These are phyloP conservation scores for Taxidea taxus DNA, from an alignment of 2,113 vertebrate species.

Conservation along the genomic window DNA sequence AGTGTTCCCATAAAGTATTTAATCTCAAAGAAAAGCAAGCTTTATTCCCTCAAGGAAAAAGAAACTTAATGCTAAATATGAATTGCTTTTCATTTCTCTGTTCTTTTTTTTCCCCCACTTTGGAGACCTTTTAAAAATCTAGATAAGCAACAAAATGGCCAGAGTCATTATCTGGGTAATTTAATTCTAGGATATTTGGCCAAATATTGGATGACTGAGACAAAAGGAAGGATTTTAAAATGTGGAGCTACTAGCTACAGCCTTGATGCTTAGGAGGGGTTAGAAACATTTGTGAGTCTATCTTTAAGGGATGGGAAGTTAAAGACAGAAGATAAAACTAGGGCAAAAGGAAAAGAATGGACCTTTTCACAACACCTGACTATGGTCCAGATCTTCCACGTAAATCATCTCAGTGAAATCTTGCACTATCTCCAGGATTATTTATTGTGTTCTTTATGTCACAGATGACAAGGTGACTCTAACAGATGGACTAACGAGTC, in stretches of 20 bases:
- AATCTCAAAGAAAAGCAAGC: constrained; percentile 19
- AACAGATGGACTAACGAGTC: neutral
- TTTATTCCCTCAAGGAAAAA: constrained; percentile 32
- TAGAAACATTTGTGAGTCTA: neutral
- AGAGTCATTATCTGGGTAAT: constrained; percentile 31
- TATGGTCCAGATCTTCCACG: neutral
- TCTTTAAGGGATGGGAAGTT: neutral
- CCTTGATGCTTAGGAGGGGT: neutral
- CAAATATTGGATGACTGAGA: neutral
- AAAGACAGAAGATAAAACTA: neutral
- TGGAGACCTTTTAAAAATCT: neutral
- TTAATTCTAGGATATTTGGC: neutral
- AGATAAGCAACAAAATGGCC: constrained; percentile 23
- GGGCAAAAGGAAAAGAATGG: neutral
- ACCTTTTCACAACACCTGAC: neutral
- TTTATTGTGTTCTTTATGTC: neutral
- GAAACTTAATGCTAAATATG: constrained; percentile 34
- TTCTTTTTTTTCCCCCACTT: neutral
- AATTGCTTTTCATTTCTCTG: constrained; percentile 42
- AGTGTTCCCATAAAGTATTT: constrained; percentile 34
- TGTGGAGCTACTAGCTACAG: neutral
- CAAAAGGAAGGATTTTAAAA: neutral
- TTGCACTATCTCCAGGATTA: neutral
- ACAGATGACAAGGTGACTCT: neutral
- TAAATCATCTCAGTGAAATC: neutral